A percentile compares a stretch with the other conserved stretches of the same genome.
These are phyloP conservation scores for Plagodis pulveraria DNA, from an alignment of 2,888 invertebrate genomes.

Conservation along the genomic window DNA sequence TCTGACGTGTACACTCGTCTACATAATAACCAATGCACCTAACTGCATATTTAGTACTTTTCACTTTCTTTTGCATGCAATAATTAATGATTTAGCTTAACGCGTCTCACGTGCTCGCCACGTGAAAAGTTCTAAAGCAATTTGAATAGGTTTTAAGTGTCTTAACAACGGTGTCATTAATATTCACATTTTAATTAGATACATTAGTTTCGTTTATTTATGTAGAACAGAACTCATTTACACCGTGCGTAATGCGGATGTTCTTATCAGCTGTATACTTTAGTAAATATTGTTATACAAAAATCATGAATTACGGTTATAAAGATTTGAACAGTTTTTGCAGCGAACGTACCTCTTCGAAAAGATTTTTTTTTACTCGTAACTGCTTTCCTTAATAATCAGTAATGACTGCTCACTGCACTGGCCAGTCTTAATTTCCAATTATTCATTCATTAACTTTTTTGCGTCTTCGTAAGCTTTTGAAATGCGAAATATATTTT, in stretches of 20 bases:
- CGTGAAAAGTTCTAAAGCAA: slow-evolving; percentile 5
- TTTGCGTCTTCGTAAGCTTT: slow-evolving; percentile 13
- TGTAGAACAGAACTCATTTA: background rate
- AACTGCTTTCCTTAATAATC: slow-evolving; percentile 24
- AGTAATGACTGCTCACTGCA: slow-evolving; percentile 22
- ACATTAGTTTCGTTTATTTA: slow-evolving; percentile 4
- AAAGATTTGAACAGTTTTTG: slow-evolving; percentile 6
- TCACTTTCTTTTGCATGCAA: background rate
- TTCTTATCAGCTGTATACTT: too few relatives aligned
- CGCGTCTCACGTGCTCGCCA: slow-evolving; percentile 3
- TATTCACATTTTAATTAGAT: slow-evolving; percentile 20
- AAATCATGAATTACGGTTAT: too few relatives aligned
- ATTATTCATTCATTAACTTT: slow-evolving; percentile 16
- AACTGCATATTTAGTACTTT: slow-evolving; percentile 5
- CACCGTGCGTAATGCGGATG: too few relatives aligned
- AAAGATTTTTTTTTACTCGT: slow-evolving; percentile 19
- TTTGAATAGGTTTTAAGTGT: slow-evolving; percentile 4
- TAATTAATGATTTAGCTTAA: background rate
- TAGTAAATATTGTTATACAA: too few relatives aligned
- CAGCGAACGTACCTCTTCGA: slow-evolving; percentile 14
- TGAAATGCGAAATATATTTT: background rate
- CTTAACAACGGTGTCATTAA: slow-evolving; percentile 5
- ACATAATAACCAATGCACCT: slow-evolving; percentile 11
- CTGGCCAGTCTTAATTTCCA: slow-evolving; percentile 11
- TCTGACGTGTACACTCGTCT: slow-evolving; percentile 42